Base-by-base conservation (phyloP, 2,888 invertebrate genomes). In the Theretra japonica region DNA sequence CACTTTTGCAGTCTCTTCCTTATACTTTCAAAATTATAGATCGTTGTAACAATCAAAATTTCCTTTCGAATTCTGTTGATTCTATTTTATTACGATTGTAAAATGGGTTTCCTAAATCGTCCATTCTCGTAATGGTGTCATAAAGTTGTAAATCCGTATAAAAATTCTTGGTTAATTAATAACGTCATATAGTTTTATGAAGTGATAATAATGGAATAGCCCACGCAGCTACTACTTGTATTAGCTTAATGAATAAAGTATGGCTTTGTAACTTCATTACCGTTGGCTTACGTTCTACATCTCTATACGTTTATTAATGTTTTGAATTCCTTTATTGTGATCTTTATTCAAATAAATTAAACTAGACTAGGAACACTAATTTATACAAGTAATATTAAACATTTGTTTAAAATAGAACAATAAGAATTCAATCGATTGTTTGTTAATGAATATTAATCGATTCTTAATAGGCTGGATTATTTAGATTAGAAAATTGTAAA, bases 111-210 rank as follows among this genome's bases (percentile, higher is more conserved):
- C 78, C 76, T 77, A 82, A 86, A 86, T 83, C 83, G 78, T 82
- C 77, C 48, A 65, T 65, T 82, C 79, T 81, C 82, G 84, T 82
- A 70, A 75, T 75, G 73, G 77, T 77, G 74, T 78, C 75, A 78
- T 83, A 84, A 85, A 83, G 79, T 75, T 80, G 81, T 84, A 83
- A 83, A 86, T 83, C 85, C 78, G 84, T 80, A 82, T 81, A 78
- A 82, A 84, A 85, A 82, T 77, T 83, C 78, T 75, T 79, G 72
- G 77, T 79, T 85, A 85, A 87, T 87, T 87, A 86, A 83, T 84
- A 84, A 81, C 81, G 80, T 76, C 76, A 74, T 83, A 80, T 81
- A 77, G 78, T 82, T 81, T 80, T 78, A 82, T 80, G 82, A 80
- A 76, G 75, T 77, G 73, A 83, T 82, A n/a, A n/a, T 65, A 65